Evolutionary conservation across 2,888 invertebrate species (phyloP), one percentile per base, ranked within the genome.

Genomic region (Apoda limacodes): DNA sequence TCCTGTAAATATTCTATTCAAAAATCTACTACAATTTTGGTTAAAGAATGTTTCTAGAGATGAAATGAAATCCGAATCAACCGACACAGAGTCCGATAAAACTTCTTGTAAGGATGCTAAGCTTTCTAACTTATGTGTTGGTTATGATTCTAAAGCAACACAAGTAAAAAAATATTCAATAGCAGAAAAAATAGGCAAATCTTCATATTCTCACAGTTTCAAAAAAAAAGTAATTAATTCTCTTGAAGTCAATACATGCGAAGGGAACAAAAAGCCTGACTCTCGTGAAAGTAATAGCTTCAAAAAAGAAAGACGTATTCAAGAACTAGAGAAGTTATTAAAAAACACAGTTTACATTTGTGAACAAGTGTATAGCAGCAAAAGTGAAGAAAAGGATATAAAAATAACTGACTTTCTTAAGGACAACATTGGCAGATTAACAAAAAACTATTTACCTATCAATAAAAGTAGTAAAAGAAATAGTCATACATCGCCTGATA

Each of bases 271-370:
- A 5, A 14, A 5, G 6, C 17, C 5, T 6, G 17, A 7, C 5
- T 5, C 5, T 6, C 7, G 7, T 7, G 25, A 10, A 17, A 52
- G 55, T 6, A 54, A 58, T 7, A 69, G 64, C 37, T 61, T 47
- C 28, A 54, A 60, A 35, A 71, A 64, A 42, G 75, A 74, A 35
- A 49, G 54, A 31, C 59, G 55, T 9, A 56, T 74, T 36, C 70
- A 72, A 43, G 60, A 72, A 43, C 45, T 75, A 1, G 76, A 78
- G 45, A 60, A 45, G 40, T 35, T 75, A 11, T 45, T 78, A 1
- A 69, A 68, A 45, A 75, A 56, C 36, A 78, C 72, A 0, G 61
- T 76, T 0, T 78, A 76, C 21, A 43, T 63, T 10, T 70, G 63
- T 39, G 64, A 64, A 33, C 60, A 64, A 2, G 38, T 47, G 2